phyloP scores from a whole-genome alignment of 2,888 invertebrate species.

The Cinara cedri region DNA sequence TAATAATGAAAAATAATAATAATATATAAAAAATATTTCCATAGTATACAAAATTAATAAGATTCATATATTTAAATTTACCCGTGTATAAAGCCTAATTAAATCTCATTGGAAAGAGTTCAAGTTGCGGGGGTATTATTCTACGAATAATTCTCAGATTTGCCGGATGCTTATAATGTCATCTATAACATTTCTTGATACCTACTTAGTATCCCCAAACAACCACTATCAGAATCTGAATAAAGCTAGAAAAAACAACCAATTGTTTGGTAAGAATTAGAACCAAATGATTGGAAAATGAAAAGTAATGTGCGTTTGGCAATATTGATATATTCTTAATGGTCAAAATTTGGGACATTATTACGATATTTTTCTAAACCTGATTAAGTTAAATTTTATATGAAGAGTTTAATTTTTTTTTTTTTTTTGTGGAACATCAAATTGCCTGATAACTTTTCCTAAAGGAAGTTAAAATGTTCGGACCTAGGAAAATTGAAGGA shows the following conservation, averaged over 20 bases:
- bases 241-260: not conserved
- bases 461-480: no score
- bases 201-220: slow-evolving; percentile 16
- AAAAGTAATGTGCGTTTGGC: not conserved
- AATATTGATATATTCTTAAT: no score
- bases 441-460: no score
- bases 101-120: not conserved
- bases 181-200: not conserved
- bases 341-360: not conserved
- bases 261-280: not conserved
- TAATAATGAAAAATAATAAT: no score
- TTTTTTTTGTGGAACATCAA: no score
- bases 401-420: not conserved
- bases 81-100: not conserved
- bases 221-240: not conserved
- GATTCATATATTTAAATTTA: not conserved
- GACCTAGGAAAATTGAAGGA: no score
- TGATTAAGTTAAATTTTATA: not conserved
- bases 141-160: slow-evolving; percentile 2
- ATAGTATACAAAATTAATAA: not conserved
- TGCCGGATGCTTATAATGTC: not conserved
- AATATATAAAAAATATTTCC: not conserved
- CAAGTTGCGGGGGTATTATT: not conserved
- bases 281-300: not conserved
- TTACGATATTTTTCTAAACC: slow-evolving; percentile 3